These are phyloP conservation scores for Dysmachus trigonus DNA, from an alignment of 2,888 invertebrate genomes.

Conservation along the genomic window DNA sequence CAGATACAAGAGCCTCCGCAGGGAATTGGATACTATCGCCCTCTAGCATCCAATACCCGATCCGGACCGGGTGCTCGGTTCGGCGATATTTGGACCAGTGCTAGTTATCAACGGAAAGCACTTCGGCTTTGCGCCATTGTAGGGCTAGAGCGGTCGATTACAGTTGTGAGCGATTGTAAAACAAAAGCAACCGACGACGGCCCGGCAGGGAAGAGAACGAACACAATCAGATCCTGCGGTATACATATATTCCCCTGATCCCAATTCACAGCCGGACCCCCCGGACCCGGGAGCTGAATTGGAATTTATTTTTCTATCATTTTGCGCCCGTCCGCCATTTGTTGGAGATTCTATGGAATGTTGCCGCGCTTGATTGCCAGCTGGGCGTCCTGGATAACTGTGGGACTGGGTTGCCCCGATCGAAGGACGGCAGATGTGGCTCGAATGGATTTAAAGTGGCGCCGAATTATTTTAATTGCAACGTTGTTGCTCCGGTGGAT, in stretches of 20 bases:
- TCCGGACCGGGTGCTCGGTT: not conserved
- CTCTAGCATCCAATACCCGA: not conserved
- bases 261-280: not conserved
- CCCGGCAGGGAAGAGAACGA: not conserved
- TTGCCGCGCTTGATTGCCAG: not conserved
- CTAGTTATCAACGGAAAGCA: not conserved
- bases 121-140: not conserved
- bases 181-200: not conserved
- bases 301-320: not conserved
- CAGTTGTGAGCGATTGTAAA: constrained; percentile 22
- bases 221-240: constrained; percentile 14
- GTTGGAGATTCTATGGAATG: not conserved
- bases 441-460: not conserved
- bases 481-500: not conserved
- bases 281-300: not conserved
- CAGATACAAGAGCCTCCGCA: not conserved
- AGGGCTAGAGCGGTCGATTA: not conserved
- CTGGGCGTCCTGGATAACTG: not conserved
- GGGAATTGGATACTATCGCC: not conserved
- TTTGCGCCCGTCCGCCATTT: not conserved
- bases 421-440: not conserved
- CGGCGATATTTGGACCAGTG: not conserved
- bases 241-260: not conserved
- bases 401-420: not conserved
- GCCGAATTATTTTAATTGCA: not conserved